Base-by-base conservation (phyloP, 2,113 vertebrate species). In the Rhea americana region DNA sequence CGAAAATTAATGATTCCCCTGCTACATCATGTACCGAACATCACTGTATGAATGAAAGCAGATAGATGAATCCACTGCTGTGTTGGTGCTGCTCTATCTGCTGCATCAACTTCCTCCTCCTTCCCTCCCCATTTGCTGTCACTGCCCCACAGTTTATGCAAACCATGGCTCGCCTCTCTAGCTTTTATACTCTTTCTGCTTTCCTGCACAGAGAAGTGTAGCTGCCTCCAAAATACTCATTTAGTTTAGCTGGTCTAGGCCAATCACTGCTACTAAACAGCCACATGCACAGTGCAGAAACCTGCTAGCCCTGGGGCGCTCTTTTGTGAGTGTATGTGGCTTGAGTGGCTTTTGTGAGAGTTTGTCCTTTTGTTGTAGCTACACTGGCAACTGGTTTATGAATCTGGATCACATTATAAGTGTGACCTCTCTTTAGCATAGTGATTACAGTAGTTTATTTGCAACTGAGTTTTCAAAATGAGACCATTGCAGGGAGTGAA, bases 201-300 rank as follows among this genome's bases (percentile, higher is more conserved):
- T 35, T 39, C 67, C 55, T 70, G 88, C 84, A 5, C 13, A 22
- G 22, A 20, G 25, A 30, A 5, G 5, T 26, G 80, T 16, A 19
- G 22, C 41, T 66, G 14, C 55, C 55, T 45, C 2, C 2, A 1
- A 21, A 13, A 5, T 4, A 3, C 35, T 68, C 41, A 5, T 11
- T 10, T 2, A 3, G 1, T 18, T 61, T 13, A 26, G 58, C 17
- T 50, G 78, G 22, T 26, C 25, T 45, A 45, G 9, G n/a, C 73
- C 61, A 66, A 14, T 39, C 0, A 0, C 48, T 87, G 18, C 80
- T 56, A 17, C 0, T 11, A 32, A 53, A 19, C 72, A 11, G 18
- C 24, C 18, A 0, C 0, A 26, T 28, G 70, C 35, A 0, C 51
- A 7, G 0, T 32, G 37, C 79, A 66, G 67, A 56, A 55, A 24